phyloP scores from a whole-genome alignment of 2,888 invertebrate genomes.

The Desoria tigrina region DNA sequence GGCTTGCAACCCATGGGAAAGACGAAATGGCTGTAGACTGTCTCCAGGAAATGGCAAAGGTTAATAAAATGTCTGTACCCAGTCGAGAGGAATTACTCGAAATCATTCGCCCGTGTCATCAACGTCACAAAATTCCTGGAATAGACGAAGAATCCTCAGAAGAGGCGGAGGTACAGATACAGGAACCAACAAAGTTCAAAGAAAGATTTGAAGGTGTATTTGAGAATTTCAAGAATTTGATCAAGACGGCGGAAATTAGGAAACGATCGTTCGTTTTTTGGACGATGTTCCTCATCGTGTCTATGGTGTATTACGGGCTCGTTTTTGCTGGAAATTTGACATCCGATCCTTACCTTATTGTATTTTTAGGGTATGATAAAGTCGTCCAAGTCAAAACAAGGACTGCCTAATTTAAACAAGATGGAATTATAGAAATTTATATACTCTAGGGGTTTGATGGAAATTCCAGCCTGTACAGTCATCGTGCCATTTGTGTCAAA shows the following conservation, averaged over 20 bases:
- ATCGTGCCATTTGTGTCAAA: constrained; percentile 47
- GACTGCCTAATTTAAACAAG: no score
- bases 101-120: constrained; percentile 39
- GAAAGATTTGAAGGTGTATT: constrained; percentile 22
- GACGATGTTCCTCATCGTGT: constrained; percentile 44
- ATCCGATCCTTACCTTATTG: constrained; percentile 48
- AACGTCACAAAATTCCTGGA: constrained; percentile 11
- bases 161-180: background rate
- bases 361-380: constrained; percentile 51
- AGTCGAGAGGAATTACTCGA: constrained; percentile 34
- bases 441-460: constrained; percentile 45
- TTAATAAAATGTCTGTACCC: constrained; percentile 41
- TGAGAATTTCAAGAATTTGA: constrained; percentile 38
- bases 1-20: constrained; percentile 47
- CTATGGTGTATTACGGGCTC: constrained; percentile 51
- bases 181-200: background rate
- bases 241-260: constrained; percentile 47
- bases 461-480: constrained; percentile 50
- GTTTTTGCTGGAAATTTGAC: constrained; percentile 48
- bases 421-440: background rate
- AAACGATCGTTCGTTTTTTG: constrained; percentile 49
- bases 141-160: background rate
- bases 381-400: no score
- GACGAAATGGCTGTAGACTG: constrained; percentile 42
- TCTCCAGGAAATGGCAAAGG: constrained; percentile 42